Base-by-base conservation (phyloP, 2,113 vertebrate species). In the Rutilus rutilus region DNA sequence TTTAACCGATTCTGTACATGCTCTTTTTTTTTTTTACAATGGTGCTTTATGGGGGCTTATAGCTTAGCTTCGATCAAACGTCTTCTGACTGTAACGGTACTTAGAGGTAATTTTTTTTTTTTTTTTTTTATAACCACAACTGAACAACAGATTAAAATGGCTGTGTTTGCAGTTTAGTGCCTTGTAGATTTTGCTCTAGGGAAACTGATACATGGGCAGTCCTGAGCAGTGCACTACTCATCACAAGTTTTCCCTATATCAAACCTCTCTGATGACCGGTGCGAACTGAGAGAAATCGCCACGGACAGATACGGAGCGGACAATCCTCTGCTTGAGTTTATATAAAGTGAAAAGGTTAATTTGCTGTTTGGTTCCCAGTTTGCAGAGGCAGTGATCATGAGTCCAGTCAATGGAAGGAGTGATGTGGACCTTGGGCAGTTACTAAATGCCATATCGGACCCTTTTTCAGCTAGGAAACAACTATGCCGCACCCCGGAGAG, bases 281-380 rank as follows among this genome's bases (percentile, higher is more conserved):
- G 96, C 92, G 96, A 98, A 95, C 90, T 97, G 95, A 99, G 97
- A 59, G 96, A 98, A 99, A 98, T 98, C 94, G 93, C 95, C 95
- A 97, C 96, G 97, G 98, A 99, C 98, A 99, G 98, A 97, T 99
- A 98, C 97, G 97, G 95, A 95, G 98, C 97, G 94, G 90, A 99
- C 96, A 99, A 17, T 65, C 0, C 5, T 12, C 5, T 6, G 15
- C 14, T 30, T 5, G 5, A n/a, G 23, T 10, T 27, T 11, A 6
- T 54, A 6, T 14, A 21, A 54, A 77, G 67, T 71, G 5, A 21
- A 19, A 54, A 33, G 1, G 2, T 79, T n/a, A 19, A 7, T 50
- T 17, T 36, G 0, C 15, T 9, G 15, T 71, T 79, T 54, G 11
- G 2, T 82, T 19, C 75, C 23, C 86, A 99, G 98, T 92, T 99